Evolutionary conservation across 37 sponge, comb jelly and placozoan genomes (phyloP), one percentile per base, ranked within the genome.

Genomic region (Agelas oroides): DNA sequence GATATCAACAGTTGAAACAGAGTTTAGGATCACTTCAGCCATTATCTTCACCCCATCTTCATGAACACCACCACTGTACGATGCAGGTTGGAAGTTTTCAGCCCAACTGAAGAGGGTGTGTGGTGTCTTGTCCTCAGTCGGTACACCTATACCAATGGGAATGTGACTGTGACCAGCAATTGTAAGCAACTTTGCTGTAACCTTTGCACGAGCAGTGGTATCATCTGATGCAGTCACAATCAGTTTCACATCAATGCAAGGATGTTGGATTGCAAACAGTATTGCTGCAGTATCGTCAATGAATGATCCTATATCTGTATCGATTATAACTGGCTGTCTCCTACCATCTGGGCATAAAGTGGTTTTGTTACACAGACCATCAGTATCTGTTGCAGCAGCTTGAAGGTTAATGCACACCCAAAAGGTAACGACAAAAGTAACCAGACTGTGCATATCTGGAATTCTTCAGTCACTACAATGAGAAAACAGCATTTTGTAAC

Each of bases 281-380:
- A 94, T 83, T 35, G 94, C 94, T 33, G 81, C 62, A 41, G 46
- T 78, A 70, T 94, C 94, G 77, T 94, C 94, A 52, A 83, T 73
- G 36, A 71, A 80, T 2, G 84, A 77, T 34, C 94, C n/a, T n/a
- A n/a, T n/a, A n/a, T n/a, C n/a, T n/a, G n/a, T n/a, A n/a, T n/a
- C n/a, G n/a, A n/a, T n/a, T 91, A 23, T 90, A 83, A 77, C 90
- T 91, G 2, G 94, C 90, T n/a, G n/a, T n/a, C n/a, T n/a, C n/a
- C n/a, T n/a, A n/a, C n/a, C n/a, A n/a, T n/a, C n/a, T n/a, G n/a
- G n/a, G n/a, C n/a, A n/a, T n/a, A n/a, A n/a, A n/a, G n/a, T n/a
- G n/a, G n/a, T n/a, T n/a, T n/a, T n/a, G n/a, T n/a, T n/a, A n/a
- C n/a, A n/a, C n/a, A n/a, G n/a, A n/a, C n/a, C n/a, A n/a, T n/a